phyloP scores from a whole-genome alignment of 2,888 invertebrate genomes.

The Seira musarum region DNA sequence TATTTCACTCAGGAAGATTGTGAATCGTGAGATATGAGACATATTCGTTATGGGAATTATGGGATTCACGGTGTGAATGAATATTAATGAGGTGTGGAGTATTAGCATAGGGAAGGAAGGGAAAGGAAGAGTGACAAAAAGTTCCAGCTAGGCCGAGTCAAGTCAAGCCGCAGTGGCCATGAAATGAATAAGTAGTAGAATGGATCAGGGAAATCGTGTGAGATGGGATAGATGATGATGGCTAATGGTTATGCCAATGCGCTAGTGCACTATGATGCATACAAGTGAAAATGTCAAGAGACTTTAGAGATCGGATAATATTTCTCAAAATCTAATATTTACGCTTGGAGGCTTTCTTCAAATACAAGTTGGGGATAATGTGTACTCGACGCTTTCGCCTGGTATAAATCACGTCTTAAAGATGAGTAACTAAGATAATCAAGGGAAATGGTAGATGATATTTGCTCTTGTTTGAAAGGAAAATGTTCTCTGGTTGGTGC shows the following conservation, averaged over 20 bases:
- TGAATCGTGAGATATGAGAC: no score
- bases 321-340: neutral
- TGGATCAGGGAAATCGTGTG: no score
- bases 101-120: neutral
- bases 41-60: neutral
- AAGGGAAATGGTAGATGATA: neutral
- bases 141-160: no score
- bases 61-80: neutral
- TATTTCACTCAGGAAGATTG: no score
- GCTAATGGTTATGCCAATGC: no score
- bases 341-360: neutral
- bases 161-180: no score
- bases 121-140: neutral
- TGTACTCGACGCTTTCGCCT: neutral
- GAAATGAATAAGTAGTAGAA: no score
- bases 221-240: no score
- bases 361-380: neutral
- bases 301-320: neutral
- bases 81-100: slow-evolving; percentile 2
- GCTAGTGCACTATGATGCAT: no score
- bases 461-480: no score
- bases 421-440: neutral
- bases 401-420: neutral
- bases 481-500: no score
- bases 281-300: no score